These are phyloP conservation scores for Sisyra terminalis DNA, from an alignment of 2,888 invertebrate genomes.

Conservation along the genomic window DNA sequence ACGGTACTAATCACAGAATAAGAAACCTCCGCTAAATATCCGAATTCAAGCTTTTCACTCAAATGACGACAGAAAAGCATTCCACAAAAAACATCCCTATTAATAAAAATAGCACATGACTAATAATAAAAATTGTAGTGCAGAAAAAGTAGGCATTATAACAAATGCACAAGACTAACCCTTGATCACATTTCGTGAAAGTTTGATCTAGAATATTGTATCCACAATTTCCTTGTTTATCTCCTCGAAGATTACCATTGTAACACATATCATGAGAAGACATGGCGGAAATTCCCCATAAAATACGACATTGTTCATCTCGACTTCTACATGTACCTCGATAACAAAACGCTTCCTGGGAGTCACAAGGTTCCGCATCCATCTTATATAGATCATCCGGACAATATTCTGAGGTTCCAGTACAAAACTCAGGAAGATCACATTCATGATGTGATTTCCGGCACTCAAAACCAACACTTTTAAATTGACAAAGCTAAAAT, in stretches of 20 bases:
- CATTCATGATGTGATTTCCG: slow-evolving; percentile 77
- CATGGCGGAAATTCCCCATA: slow-evolving; percentile 87
- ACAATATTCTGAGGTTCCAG: slow-evolving; percentile 85
- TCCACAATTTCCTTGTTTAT: slow-evolving; percentile 84
- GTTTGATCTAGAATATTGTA: slow-evolving; percentile 58
- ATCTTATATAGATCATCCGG: slow-evolving; percentile 80
- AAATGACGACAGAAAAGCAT: slow-evolving; percentile 88
- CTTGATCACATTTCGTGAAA: slow-evolving; percentile 52
- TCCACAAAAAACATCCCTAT: slow-evolving; percentile 66
- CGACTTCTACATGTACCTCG: slow-evolving; percentile 77
- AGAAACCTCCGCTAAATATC: slow-evolving; percentile 66
- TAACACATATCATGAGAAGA: slow-evolving; percentile 77
- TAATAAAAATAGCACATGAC: no score
- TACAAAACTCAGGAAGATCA: slow-evolving; percentile 91
- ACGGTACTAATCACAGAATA: slow-evolving; percentile 58
- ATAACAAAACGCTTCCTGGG: slow-evolving; percentile 73
- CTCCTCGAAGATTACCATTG: slow-evolving; percentile 64
- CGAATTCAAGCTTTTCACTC: slow-evolving; percentile 86
- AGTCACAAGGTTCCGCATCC: slow-evolving; percentile 70
- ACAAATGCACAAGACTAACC: slow-evolving; percentile 31
- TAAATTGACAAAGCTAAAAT: slow-evolving; percentile 54
- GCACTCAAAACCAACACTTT: slow-evolving; percentile 62
- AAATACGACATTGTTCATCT: slow-evolving; percentile 75
- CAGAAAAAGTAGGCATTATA: background rate
- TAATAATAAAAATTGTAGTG: background rate